A percentile compares a stretch with the other conserved stretches of the same genome.
phyloP scores from a whole-genome alignment of 2,113 vertebrate species.

The Larimichthys polyactis region DNA sequence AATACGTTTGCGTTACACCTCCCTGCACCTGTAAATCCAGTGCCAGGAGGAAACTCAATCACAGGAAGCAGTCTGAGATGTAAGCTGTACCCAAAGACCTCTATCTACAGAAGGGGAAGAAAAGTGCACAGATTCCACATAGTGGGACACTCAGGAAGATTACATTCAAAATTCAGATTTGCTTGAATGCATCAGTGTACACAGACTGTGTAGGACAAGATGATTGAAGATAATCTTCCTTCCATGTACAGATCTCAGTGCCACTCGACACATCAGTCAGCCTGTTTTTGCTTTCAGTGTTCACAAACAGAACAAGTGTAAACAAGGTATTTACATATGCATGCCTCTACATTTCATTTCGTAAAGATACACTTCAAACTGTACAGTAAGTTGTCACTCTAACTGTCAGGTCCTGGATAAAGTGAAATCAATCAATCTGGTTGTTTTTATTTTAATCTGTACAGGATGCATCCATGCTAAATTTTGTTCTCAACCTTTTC shows the following conservation, averaged over 20 bases:
- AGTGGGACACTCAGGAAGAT: background rate
- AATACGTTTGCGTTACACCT: constrained; percentile 15
- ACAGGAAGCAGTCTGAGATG: constrained; percentile 1
- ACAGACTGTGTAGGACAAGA: background rate
- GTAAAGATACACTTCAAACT: constrained; percentile 4
- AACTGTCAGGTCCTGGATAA: background rate
- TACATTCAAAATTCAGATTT: background rate
- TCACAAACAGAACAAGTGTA: constrained; percentile 3
- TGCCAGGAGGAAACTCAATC: background rate
- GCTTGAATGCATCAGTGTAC: constrained; percentile 2
- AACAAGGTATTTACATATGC: constrained; percentile 23
- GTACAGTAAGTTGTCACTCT: constrained; percentile 2
- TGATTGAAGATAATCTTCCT: constrained; percentile 14
- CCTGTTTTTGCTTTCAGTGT: constrained; percentile 10
- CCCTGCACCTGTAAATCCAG: background rate
- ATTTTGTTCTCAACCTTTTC: background rate
- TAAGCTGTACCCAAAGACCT: background rate
- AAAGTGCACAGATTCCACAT: constrained; percentile 11
- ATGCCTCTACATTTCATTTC: constrained; percentile 28
- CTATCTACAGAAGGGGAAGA: background rate
- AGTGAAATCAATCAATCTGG: constrained; percentile 13
- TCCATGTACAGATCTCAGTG: constrained; percentile 2
- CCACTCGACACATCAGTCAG: background rate
- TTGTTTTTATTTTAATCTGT: background rate
- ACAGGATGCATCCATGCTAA: background rate